Percentiles rank a stretch among this genome's conserved stretches.
Conservation (phyloP, 2,888 invertebrate species). For the Pteria penguin region DNA sequence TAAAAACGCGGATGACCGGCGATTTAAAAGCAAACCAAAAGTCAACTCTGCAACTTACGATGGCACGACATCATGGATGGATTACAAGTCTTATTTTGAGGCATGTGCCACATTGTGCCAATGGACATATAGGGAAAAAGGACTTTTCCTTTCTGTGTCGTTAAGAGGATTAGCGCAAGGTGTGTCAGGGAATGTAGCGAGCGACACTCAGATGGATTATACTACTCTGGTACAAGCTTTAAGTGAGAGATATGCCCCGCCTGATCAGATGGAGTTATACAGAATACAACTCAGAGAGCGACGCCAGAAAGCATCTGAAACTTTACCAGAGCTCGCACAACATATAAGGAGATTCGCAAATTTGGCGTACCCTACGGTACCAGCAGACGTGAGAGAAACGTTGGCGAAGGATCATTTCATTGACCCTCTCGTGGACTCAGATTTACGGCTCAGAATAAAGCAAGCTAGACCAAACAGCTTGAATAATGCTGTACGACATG, state of each 20-base stretch:
- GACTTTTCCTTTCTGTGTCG: conserved; percentile 5
- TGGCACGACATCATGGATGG: conserved; percentile 9
- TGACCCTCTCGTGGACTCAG: no score
- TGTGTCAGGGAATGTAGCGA: neutral
- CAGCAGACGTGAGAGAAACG: no score
- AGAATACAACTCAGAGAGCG: neutral
- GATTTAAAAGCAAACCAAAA: no score
- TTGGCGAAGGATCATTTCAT: no score
- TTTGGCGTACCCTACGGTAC: conserved; percentile 9
- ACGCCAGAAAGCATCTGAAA: neutral
- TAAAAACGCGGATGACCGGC: no score
- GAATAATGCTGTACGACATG: no score
- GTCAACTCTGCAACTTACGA: conserved; percentile 12
- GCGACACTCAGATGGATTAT: neutral
- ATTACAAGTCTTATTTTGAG: conserved; percentile 22
- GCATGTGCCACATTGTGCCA: conserved; percentile 10
- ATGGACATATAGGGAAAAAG: conserved; percentile 9
- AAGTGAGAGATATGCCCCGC: neutral
- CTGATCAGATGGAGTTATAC: neutral
- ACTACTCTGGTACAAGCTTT: neutral
- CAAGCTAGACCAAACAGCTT: no score
- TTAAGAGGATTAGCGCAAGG: conserved; percentile 2
- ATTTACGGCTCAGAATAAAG: no score
- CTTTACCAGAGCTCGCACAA: neutral
- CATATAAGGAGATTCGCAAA: neutral